Base-by-base conservation (phyloP, 1,140 invertebrate species). In the Zaprionus camerounensis region DNA sequence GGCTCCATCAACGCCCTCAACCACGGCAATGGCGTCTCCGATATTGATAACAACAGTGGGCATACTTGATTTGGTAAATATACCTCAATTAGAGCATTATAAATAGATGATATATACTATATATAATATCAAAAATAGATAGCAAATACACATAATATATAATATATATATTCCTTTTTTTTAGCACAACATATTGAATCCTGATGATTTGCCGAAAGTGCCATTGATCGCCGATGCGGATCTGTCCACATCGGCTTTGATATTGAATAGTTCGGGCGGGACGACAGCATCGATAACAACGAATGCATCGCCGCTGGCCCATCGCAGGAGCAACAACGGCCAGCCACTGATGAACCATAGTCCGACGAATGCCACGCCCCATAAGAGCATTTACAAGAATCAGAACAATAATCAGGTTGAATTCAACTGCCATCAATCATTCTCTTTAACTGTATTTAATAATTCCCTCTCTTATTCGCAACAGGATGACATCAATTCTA, bases 401-500 rank as follows among this genome's bases (percentile, higher is more conserved):
- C 75, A 88, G 17, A 88, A 88, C 34, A 88, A 88, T 11, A 88
- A 88, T 57, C 84, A 88, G 78, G 82, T 51, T 80, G 49, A 49
- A 15, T 64, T 53, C 44, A 11, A 58, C 9, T 55, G 2, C n/a
- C 17, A 5, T 20, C n/a, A 20, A 2, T 44, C 3, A 13, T 63
- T 34, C 28, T 22, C 24, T 24, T 28, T 53, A 24, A 55, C 20
- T 49, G 2, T 34, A 11, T 34, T 34, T 3, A 34, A 34, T 34
- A 3, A 34, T 11, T 11, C 9, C 31, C 9, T 15, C 41, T 57
- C 41, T 22, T 49, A 38, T 20, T 31, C 24, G 20, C 17, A n/a
- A 22, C 41, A 92, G 91, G 91, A 90, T 68, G 91, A 92, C 36
- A 87, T 92, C 17, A 92, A 92, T 76, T 92, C 91, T 1, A 92